Evolutionary conservation across 64 coral and sea anemone genomes (phyloP).

Genomic region (Stichodactyla mertensii): DNA sequence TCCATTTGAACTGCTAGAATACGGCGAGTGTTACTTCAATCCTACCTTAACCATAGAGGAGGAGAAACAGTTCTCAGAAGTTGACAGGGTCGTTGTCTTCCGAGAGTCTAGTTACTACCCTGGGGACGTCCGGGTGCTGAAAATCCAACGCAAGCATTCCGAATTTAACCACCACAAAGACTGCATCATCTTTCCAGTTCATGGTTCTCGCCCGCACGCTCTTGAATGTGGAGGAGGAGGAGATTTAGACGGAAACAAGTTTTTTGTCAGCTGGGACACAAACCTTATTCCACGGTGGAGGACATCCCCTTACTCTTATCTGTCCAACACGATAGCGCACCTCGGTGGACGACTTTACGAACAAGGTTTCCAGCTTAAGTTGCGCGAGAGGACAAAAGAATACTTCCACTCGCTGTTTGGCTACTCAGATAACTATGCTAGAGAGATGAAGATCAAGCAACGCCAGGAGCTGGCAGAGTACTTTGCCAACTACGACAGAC

Average conservation of each 20-base stretch:
- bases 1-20: constrained; percentile 33
- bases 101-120: constrained; percentile 56
- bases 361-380: background rate
- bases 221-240: constrained; percentile 30
- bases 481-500: constrained; percentile 25
- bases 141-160: constrained; percentile 10
- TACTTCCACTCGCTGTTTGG: constrained; percentile 10
- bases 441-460: background rate
- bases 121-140: constrained; percentile 62
- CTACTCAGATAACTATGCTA: background rate
- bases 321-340: constrained; percentile 14
- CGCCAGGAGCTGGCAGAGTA: constrained; percentile 27
- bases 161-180: constrained; percentile 34
- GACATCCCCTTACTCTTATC: constrained; percentile 32
- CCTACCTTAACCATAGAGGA: constrained; percentile 40
- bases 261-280: constrained; percentile 77
- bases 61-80: constrained; percentile 27
- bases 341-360: background rate
- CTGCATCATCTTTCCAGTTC: constrained; percentile 55
- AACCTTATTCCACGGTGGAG: constrained; percentile 42
- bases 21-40: constrained; percentile 72
- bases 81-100: constrained; percentile 36
- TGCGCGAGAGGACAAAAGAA: background rate
- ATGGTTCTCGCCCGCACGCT: constrained; percentile 29
- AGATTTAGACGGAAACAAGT: constrained; percentile 56